Evolutionary conservation across 1,140 invertebrate genomes (phyloP), one percentile per base, ranked within the genome.

Genomic region (Drosophila bipectinata): DNA sequence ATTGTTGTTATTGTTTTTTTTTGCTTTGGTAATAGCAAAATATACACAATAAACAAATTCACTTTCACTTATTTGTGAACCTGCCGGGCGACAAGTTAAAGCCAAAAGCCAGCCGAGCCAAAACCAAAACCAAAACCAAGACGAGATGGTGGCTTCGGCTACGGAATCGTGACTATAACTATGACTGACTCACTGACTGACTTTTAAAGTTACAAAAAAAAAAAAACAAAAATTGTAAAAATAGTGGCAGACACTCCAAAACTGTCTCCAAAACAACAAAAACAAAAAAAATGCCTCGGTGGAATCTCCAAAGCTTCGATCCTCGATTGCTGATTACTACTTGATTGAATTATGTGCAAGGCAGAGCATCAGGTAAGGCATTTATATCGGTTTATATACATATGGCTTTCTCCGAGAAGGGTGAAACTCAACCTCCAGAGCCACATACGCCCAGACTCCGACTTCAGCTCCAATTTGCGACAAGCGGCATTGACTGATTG

Each of bases 31-130:
- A 84, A 84, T 84, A 79, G 80, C 80, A 84, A 84, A 69, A 73
- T 85, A 85, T 66, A 87, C 64, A 85, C 64, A 85, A 88, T 87
- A 87, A 87, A 88, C 83, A 87, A 87, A 87, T 87, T 87, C 83
- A 87, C 83, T 87, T 87, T 87, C 83, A 87, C 83, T 87, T 87
- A 88, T 88, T 88, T 83, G 79, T 88, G 81, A 82, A 82, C 79
- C 79, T 82, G 79, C 63, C 79, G 44, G 54, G 53, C 61, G 60
- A 55, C 71, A 55, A 10, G 52, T n/a, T 34, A 32, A 12, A 41
- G 44, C 58, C 60, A 49, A 54, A 47, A 28, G 26, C 26, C 26
- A 28, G 26, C 6, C 5, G 26, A 28, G 44, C 37, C 60, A 44
- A 61, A 39, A 37, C 28, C 21, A 21, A 41, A 28, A 18, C 57